Evolutionary conservation across 2,797 vertebrate genomes (phyloP).

Genomic region (Setipinna tenuifilis): DNA sequence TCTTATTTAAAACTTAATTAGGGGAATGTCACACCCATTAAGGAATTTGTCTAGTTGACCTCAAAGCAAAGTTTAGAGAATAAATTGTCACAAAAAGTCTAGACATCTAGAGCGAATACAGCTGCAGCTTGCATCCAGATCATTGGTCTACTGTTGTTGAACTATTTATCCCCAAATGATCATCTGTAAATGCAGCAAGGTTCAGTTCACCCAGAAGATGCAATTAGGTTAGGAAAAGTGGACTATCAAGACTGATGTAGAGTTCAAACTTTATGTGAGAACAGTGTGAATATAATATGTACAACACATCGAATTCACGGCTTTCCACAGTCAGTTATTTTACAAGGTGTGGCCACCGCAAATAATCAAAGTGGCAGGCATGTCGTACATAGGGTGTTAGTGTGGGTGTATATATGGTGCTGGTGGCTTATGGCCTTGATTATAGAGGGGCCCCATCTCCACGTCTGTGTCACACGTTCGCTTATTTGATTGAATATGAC

Average conservation of each 20-base stretch:
- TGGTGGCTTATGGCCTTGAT: slow-evolving; percentile 7
- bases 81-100: not conserved
- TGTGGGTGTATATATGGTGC: not conserved
- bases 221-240: not conserved
- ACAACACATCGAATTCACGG: not conserved
- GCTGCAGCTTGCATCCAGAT: not conserved
- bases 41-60: not conserved
- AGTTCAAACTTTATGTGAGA: not conserved
- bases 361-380: slow-evolving; percentile 1
- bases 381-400: slow-evolving; percentile 20
- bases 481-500: slow-evolving; percentile 27
- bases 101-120: not conserved
- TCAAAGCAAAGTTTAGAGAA: not conserved
- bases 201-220: not conserved
- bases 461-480: not conserved
- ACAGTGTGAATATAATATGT: not conserved
- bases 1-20: not conserved
- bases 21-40: slow-evolving; percentile 11
- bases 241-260: not conserved
- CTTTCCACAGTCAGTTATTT: slow-evolving; percentile 12
- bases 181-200: too few relatives aligned
- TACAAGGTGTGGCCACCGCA: not conserved
- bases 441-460: not conserved
- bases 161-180: too few relatives aligned
- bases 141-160: not conserved